Evolutionary conservation across 2,888 invertebrate species (phyloP).

Genomic region (Agrenia bidenticulata): DNA sequence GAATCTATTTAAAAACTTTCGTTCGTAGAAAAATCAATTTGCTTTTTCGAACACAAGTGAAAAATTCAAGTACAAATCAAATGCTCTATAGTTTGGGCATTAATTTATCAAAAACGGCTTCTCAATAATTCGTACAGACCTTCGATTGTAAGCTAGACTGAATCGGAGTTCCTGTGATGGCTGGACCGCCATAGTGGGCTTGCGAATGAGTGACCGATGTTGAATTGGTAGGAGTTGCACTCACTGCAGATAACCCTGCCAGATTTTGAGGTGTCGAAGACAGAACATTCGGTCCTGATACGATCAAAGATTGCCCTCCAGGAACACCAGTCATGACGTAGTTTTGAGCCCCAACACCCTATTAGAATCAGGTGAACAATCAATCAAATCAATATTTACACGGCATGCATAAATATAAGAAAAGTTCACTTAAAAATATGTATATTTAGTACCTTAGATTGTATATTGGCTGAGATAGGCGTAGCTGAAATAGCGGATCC

Average conservation of each 20-base stretch:
- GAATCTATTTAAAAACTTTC: too few species aligned
- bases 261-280: slow-evolving; percentile 19
- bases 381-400: neutral
- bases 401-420: neutral
- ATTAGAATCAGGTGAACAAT: neutral
- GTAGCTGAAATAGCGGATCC: slow-evolving; percentile 24
- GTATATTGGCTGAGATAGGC: slow-evolving; percentile 14
- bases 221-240: neutral
- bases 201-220: slow-evolving; percentile 2
- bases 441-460: slow-evolving; percentile 21
- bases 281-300: slow-evolving; percentile 22
- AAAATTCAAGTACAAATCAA: too few species aligned
- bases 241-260: slow-evolving; percentile 23
- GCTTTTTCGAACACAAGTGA: too few species aligned
- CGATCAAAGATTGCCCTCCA: slow-evolving; percentile 25
- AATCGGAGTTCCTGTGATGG: slow-evolving; percentile 17
- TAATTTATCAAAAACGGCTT: too few species aligned
- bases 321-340: slow-evolving; percentile 25
- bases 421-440: neutral
- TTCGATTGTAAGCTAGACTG: slow-evolving; percentile 26
- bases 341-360: slow-evolving; percentile 13
- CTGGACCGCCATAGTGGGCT: slow-evolving; percentile 18
- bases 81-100: too few species aligned
- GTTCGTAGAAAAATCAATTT: too few species aligned
- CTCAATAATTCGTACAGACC: slow-evolving; percentile 16